Evolutionary conservation across 37 sponge, comb jelly and placozoan genomes (phyloP).

Genomic region (Dysidea cf. avara): DNA sequence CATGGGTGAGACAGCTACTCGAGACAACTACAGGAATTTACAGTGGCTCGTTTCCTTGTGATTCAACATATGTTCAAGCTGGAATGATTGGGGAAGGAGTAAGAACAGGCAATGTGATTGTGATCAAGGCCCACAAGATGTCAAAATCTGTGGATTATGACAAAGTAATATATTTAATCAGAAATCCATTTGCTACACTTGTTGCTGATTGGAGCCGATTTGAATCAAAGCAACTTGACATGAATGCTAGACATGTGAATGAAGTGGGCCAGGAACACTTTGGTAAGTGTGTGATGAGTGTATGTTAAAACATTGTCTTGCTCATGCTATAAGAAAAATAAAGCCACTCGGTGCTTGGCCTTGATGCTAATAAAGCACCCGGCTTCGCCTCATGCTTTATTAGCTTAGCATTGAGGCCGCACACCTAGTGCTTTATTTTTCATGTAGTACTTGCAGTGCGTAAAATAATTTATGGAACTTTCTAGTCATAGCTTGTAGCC

Average conservation of each 20-base stretch:
- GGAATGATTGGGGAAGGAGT: slow-evolving; percentile 51
- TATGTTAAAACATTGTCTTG: no score
- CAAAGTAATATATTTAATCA: slow-evolving; percentile 40
- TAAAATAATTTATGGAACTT: no score
- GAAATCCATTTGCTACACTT: slow-evolving; percentile 47
- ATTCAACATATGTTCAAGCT: slow-evolving; percentile 7
- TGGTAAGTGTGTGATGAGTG: slow-evolving; percentile 7
- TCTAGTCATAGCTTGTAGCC: no score
- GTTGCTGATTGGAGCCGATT: slow-evolving; percentile 66
- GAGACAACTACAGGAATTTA: slow-evolving; percentile 19
- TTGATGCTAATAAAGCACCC: no score
- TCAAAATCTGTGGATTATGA: no score
- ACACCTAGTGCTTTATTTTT: no score
- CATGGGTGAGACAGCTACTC: slow-evolving; percentile 30
- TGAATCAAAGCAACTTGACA: no score
- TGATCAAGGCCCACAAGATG: slow-evolving; percentile 52
- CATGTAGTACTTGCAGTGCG: no score
- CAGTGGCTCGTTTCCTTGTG: slow-evolving; percentile 42
- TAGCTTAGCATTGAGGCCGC: no score
- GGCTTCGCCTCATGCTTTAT: no score
- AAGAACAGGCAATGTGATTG: slow-evolving; percentile 24
- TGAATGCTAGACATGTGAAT: neutral
- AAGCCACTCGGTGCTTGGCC: no score
- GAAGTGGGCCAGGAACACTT: slow-evolving; percentile 11
- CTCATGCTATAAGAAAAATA: no score